Conservation (phyloP, 2,888 invertebrate species). For the Deladenus siricidicola region DNA sequence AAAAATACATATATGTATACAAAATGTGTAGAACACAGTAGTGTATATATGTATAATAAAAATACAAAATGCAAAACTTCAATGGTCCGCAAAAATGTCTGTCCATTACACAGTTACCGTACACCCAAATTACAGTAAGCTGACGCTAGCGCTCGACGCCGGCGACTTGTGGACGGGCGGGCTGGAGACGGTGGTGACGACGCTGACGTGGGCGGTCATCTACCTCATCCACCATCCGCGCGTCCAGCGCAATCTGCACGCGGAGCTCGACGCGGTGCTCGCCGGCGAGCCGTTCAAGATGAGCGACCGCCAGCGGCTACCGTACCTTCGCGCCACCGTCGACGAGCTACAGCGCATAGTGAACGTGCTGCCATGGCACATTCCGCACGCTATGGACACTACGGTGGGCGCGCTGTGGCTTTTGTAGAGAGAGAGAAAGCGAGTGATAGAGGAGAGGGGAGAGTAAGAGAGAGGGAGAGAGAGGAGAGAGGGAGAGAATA, state of each 20-base stretch:
- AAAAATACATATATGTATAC: no score
- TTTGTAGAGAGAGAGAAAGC: background rate
- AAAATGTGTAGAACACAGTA: no score
- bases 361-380: conserved; percentile 51
- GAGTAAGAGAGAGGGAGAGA: no score
- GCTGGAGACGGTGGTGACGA: conserved; percentile 50
- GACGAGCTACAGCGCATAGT: conserved; percentile 45
- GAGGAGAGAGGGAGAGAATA: no score
- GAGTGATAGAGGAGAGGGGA: background rate
- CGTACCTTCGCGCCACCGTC: conserved; percentile 40
- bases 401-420: conserved; percentile 12
- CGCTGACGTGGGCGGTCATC: conserved; percentile 47
- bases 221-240: conserved; percentile 42
- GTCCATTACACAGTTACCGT: no score
- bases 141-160: conserved; percentile 39
- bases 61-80: no score
- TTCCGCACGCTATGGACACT: conserved; percentile 36
- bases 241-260: conserved; percentile 33
- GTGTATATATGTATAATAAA: no score
- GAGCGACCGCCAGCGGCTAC: conserved; percentile 17
- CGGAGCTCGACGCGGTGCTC: conserved; percentile 22
- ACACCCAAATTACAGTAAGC: conserved; percentile 25
- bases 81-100: no score
- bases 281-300: conserved; percentile 10
- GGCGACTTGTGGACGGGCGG: conserved; percentile 53